Evolutionary conservation across 2,888 invertebrate genomes (phyloP), one percentile per base, ranked within the genome.

Genomic region (Brenthis daphne): DNA sequence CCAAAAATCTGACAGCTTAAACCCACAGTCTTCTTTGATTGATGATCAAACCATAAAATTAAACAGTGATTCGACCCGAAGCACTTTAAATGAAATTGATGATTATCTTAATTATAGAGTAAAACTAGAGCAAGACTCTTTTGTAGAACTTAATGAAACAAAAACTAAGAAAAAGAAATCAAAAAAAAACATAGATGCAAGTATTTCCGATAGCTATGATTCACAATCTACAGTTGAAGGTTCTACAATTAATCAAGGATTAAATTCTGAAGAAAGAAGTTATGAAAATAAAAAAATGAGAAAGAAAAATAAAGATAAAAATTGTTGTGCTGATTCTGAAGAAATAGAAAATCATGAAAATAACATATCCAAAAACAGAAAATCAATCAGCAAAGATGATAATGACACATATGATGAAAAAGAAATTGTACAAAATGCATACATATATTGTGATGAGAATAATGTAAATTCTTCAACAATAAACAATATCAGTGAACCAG

Each of bases 1-100:
- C 11, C 37, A 11, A 43, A 8, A 43, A 43, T 58, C 65, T 54
- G 55, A 73, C 69, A 74, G 73, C 57, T 56, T 72, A 68, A 72
- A 63, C 12, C 16, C 51, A 20, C n/a, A 50, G 20, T 6, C 24
- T 12, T 50, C 29, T 58, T 48, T 20, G n/a, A 24, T 20, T 14
- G 48, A 56, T 1, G 16, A 43, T 13, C 60, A 65, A 57, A n/a
- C 24, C 20, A 66, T 58, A 63, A 29, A 51, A 54, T 29, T 61
- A 54, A 12, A 24, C n/a, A 58, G 56, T 64, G 64, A 33, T 57
- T 20, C 20, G 20, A 20, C 47, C 13, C 16, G 14, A 13, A 55
- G 16, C 24, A 54, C 29, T 60, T 20, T n/a, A 43, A 47, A 37
- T 14, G 20, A 53, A 53, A 43, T 63, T 37, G 60, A 60, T 60